These are phyloP conservation scores for Entomobrya multifasciata DNA, from an alignment of 2,888 invertebrate genomes.

Conservation along the genomic window DNA sequence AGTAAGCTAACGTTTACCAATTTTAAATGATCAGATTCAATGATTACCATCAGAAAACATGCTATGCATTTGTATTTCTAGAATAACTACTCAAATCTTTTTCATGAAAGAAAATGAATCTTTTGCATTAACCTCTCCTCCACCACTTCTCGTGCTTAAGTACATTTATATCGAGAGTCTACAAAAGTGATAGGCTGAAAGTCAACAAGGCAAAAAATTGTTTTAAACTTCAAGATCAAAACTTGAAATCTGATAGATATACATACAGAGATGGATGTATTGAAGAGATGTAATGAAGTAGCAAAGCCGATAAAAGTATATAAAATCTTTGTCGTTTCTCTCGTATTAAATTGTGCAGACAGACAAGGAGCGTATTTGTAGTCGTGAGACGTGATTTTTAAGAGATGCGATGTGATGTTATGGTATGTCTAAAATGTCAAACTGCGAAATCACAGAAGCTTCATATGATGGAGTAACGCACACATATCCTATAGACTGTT, in stretches of 20 bases:
- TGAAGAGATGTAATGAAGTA: background rate
- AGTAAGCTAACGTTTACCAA: no score
- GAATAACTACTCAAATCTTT: background rate
- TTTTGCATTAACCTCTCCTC: background rate
- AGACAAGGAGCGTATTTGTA: background rate
- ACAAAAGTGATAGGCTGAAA: slow-evolving; percentile 47
- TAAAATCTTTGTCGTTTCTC: slow-evolving; percentile 22
- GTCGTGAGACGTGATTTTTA: slow-evolving; percentile 25
- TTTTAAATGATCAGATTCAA: no score
- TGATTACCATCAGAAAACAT: background rate
- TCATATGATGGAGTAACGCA: slow-evolving; percentile 15
- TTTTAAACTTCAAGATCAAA: slow-evolving; percentile 62
- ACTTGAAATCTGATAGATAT: slow-evolving; percentile 33
- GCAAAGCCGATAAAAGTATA: slow-evolving; percentile 27
- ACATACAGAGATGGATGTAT: slow-evolving; percentile 14
- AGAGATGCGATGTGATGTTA: slow-evolving; percentile 24
- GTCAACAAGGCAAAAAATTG: slow-evolving; percentile 68
- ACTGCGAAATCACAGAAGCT: slow-evolving; percentile 60
- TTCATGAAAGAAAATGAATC: background rate
- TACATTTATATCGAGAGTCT: slow-evolving; percentile 48
- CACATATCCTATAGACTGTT: slow-evolving; percentile 12
- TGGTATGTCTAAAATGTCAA: slow-evolving; percentile 34
- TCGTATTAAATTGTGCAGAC: slow-evolving; percentile 23
- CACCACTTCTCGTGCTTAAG: slow-evolving; percentile 16
- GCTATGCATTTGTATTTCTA: no score